These are phyloP conservation scores for Chrysolina oricalcia DNA, from an alignment of 2,888 invertebrate species.

Conservation along the genomic window DNA sequence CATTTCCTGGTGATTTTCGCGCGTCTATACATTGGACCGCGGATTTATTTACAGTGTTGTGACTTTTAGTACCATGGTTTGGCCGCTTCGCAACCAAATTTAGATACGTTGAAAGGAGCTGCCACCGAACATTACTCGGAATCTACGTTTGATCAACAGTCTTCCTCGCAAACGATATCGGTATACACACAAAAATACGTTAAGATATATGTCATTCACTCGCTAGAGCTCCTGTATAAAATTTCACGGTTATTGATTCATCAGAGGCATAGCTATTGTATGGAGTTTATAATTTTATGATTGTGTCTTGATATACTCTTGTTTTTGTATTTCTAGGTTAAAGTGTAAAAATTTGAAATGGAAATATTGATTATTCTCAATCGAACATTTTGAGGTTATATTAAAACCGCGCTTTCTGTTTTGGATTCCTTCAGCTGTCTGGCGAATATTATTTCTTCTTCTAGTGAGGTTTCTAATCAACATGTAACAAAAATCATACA, in stretches of 20 bases:
- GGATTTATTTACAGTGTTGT: constrained; percentile 30
- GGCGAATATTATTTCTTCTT: no score
- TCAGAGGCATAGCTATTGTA: not conserved
- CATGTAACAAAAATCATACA: no score
- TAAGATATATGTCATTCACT: constrained; percentile 12
- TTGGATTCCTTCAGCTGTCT: no score
- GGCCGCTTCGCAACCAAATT: constrained; percentile 63
- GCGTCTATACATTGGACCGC: not conserved
- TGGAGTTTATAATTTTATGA: no score
- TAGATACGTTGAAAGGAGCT: constrained; percentile 63
- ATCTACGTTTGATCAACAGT: constrained; percentile 70
- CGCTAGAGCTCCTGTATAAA: constrained; percentile 1
- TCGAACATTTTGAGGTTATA: no score
- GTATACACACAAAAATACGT: constrained; percentile 65
- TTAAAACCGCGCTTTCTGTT: no score
- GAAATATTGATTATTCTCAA: no score
- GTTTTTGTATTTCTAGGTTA: no score
- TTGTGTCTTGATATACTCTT: no score
- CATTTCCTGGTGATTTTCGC: not conserved
- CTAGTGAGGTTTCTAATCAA: no score
- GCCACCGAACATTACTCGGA: constrained; percentile 68
- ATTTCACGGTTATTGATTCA: not conserved
- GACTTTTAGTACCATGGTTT: constrained; percentile 69
- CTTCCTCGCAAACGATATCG: constrained; percentile 69
- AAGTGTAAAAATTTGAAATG: no score